A percentile compares a stretch with the other conserved stretches of the same genome.
Evolutionary conservation across 2,113 vertebrate genomes (phyloP).

Genomic region (Capricornis sumatraensis): DNA sequence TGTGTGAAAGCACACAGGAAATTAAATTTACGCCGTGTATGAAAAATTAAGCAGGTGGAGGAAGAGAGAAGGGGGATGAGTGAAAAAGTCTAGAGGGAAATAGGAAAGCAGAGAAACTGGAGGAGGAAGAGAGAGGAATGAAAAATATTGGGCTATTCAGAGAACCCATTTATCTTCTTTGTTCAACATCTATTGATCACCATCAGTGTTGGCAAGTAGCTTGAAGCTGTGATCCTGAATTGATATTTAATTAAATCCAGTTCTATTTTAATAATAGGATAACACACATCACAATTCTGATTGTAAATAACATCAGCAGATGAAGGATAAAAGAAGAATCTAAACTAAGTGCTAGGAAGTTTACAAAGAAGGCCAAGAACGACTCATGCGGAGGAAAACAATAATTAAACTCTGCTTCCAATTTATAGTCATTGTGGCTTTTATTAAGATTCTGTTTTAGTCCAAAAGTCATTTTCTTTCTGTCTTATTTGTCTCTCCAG

Average conservation of each 20-base stretch:
- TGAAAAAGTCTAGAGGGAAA: not conserved
- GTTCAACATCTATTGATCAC: conserved; percentile 78
- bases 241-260: conserved; percentile 84
- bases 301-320: conserved; percentile 82
- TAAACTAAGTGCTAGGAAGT: conserved; percentile 77
- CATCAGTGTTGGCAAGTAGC: conserved; percentile 76
- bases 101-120: not conserved
- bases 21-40: conserved; percentile 70
- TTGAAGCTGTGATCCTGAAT: conserved; percentile 77
- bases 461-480: conserved; percentile 73
- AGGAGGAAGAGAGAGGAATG: conserved; percentile 51
- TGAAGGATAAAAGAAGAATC: conserved; percentile 80
- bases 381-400: conserved; percentile 77
- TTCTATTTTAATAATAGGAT: conserved; percentile 82
- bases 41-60: conserved; percentile 67
- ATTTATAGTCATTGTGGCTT: conserved; percentile 75
- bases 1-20: conserved; percentile 64
- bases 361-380: conserved; percentile 72
- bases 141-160: conserved; percentile 63
- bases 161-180: conserved; percentile 77
- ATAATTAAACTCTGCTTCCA: conserved; percentile 80
- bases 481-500: conserved; percentile 65
- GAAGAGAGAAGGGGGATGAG: not conserved
- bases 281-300: conserved; percentile 77
- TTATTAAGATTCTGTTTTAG: conserved; percentile 72